phyloP scores from a whole-genome alignment of 2,113 vertebrate genomes.

The Eolophus roseicapilla region DNA sequence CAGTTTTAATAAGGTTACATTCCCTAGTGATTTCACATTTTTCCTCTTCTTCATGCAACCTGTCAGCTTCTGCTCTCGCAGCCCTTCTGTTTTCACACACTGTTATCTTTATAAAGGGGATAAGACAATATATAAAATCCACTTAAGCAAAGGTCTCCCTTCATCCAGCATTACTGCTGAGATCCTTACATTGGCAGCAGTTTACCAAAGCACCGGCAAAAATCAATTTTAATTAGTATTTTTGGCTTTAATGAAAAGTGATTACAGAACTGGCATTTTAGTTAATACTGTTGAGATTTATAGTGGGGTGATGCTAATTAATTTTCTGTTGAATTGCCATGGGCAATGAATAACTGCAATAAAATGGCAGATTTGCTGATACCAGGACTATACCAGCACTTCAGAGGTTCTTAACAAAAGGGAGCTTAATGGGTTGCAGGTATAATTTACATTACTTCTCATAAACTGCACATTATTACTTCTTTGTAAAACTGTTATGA shows the following conservation, averaged over 20 bases:
- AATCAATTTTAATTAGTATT: constrained; percentile 89
- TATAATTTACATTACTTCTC: constrained; percentile 69
- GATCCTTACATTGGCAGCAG: constrained; percentile 72
- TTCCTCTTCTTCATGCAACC: background rate
- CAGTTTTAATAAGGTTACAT: constrained; percentile 41
- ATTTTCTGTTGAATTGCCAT: constrained; percentile 79
- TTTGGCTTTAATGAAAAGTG: constrained; percentile 83
- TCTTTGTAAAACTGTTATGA: constrained; percentile 47
- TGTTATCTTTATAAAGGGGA: constrained; percentile 72
- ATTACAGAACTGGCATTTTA: constrained; percentile 85
- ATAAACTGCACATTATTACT: constrained; percentile 65
- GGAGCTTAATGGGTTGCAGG: constrained; percentile 66
- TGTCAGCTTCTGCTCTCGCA: constrained; percentile 35
- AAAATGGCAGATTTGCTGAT: constrained; percentile 77
- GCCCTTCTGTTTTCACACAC: constrained; percentile 67
- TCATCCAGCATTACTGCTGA: constrained; percentile 59
- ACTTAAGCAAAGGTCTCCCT: constrained; percentile 73
- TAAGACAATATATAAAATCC: constrained; percentile 72
- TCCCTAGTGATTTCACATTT: constrained; percentile 8
- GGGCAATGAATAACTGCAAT: constrained; percentile 70
- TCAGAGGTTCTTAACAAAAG: constrained; percentile 72
- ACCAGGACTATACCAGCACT: constrained; percentile 68
- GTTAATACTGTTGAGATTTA: constrained; percentile 82
- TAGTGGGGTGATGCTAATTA: constrained; percentile 78
- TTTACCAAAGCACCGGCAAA: constrained; percentile 74